Evolutionary conservation across 2,113 vertebrate species (phyloP).

Genomic region (Pithys albifrons): DNA sequence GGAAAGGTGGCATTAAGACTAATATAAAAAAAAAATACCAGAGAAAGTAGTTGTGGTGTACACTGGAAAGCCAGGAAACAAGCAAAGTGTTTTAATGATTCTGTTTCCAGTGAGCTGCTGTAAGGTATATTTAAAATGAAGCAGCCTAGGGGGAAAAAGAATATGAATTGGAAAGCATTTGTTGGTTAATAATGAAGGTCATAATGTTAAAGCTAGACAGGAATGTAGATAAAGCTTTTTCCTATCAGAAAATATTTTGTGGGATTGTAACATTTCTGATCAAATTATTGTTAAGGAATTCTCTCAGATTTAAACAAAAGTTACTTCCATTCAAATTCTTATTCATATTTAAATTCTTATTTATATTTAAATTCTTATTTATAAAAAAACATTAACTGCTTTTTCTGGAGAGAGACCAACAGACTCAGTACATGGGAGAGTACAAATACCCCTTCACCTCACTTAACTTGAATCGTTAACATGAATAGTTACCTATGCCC

Average conservation of each 20-base stretch:
- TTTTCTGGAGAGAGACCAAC: neutral
- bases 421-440: neutral
- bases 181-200: neutral
- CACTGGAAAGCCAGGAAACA: neutral
- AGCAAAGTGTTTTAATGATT: neutral
- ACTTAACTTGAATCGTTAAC: neutral
- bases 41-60: neutral
- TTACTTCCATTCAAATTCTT: neutral
- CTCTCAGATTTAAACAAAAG: slow-evolving; percentile 9
- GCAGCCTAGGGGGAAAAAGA: neutral
- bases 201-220: neutral
- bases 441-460: neutral
- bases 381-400: neutral
- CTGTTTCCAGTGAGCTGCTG: neutral
- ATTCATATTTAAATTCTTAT: neutral
- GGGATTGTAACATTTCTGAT: slow-evolving; percentile 5
- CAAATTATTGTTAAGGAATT: neutral
- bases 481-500: neutral
- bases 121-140: neutral
- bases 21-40: neutral
- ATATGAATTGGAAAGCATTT: neutral
- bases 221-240: neutral
- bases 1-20: neutral
- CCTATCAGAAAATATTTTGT: neutral
- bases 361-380: neutral